Evolutionary conservation across 2,797 vertebrate genomes (phyloP).

Genomic region (Ara ararauna): DNA sequence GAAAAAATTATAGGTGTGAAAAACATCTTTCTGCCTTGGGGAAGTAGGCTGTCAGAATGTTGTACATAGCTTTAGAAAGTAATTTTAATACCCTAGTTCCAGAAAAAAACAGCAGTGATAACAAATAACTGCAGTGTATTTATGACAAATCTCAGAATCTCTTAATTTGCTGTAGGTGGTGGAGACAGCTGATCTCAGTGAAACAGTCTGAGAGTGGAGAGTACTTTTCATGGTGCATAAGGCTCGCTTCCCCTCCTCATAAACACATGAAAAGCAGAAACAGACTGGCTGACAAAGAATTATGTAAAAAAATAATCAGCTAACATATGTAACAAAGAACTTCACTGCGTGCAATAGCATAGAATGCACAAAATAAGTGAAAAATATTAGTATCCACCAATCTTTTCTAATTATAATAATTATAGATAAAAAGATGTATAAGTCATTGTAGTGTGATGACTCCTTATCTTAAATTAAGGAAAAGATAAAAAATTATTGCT

Average conservation of each 20-base stretch:
- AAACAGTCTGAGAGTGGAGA: neutral
- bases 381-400: neutral
- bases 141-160: neutral
- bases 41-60: neutral
- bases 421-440: rapidly evolving
- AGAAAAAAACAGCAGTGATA: rapidly evolving
- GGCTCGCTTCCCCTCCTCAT: neutral
- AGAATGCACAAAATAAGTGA: neutral
- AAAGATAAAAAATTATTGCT: neutral
- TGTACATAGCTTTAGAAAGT: neutral
- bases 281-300: neutral
- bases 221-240: neutral
- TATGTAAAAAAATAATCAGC: rapidly evolving
- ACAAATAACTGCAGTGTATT: neutral
- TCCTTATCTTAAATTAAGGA: neutral
- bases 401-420: neutral
- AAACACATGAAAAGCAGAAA: neutral
- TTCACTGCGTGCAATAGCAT: neutral
- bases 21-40: neutral
- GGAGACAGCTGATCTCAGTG: neutral
- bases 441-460: neutral
- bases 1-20: neutral
- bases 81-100: neutral
- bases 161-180: neutral
- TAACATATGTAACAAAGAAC: neutral